Evolutionary conservation across 2,113 vertebrate genomes (phyloP), one percentile per base, ranked within the genome.

Genomic region (Notarius quadriscutis): DNA sequence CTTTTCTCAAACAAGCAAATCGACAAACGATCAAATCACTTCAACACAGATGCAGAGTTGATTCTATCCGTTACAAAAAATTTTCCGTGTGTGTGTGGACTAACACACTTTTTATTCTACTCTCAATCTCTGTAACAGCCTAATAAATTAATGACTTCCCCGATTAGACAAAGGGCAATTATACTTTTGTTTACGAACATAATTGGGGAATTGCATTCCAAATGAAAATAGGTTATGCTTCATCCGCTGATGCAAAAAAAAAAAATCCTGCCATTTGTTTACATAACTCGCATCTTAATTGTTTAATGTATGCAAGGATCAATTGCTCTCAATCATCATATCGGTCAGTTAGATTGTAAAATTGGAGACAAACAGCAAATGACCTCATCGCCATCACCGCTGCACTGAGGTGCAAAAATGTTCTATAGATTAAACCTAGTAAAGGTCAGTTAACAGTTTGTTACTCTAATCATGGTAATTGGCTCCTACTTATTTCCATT

Each of bases 151-250:
- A 94, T 95, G 94, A 95, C 95, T 94, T 94, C 92, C 88, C 89
- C 91, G 92, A 92, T 95, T 94, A 94, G 93, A 93, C 93, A 93
- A 95, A 95, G 94, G 94, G 93, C 94, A 95, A 96, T 95, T 95
- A 95, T 94, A 93, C 92, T 93, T 94, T 92, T 95, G 95, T 96
- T 96, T 95, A 95, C 94, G 82, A 92, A 93, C 92, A 93, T 95
- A 94, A 96, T 95, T 95, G 94, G 91, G 87, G 93, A 93, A 93
- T 92, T 95, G 93, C 94, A 93, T 93, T 95, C 90, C 92, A 94
- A 94, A 95, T 94, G 92, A 94, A 94, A 94, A 95, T 94, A 95
- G 93, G 94, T 95, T 95, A 94, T 94, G 95, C 93, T 95, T 95
- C 93, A 93, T 95, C 94, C 94, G 93, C 81, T 88, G 88, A 88